These are phyloP conservation scores for Nyctibius grandis DNA, from an alignment of 2,797 vertebrate species.

Conservation along the genomic window DNA sequence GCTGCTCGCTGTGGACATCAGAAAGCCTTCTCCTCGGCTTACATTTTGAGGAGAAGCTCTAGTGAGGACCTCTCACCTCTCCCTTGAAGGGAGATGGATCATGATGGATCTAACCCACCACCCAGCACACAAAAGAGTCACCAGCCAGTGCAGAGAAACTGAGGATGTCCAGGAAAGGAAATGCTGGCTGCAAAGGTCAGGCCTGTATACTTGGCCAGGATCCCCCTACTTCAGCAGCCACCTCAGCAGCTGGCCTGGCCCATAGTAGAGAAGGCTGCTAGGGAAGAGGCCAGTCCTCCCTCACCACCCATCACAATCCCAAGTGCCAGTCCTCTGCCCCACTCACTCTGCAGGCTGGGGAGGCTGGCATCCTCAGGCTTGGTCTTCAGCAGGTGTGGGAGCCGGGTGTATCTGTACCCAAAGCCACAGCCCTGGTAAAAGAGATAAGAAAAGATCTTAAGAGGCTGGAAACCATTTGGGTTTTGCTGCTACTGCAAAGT, in stretches of 20 bases:
- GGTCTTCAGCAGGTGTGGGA: slow-evolving; percentile 94
- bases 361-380: slow-evolving; percentile 96
- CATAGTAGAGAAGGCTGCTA: background rate
- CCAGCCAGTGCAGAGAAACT: background rate
- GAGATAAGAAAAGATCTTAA: background rate
- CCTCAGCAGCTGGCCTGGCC: background rate
- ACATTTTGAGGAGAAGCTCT: background rate
- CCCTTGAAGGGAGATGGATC: background rate
- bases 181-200: background rate
- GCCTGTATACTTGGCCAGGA: background rate
- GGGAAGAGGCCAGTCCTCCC: background rate
- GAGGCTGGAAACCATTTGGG: background rate
- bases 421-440: slow-evolving; percentile 90
- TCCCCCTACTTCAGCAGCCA: background rate
- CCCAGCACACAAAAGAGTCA: background rate
- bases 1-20: background rate
- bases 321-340: background rate
- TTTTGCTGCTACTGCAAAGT: background rate
- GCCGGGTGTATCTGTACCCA: slow-evolving; percentile 95
- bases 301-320: background rate
- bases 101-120: background rate
- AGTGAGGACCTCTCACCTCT: background rate
- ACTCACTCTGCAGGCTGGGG: slow-evolving; percentile 97
- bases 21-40: background rate
- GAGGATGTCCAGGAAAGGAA: background rate